A percentile compares a stretch with the other conserved stretches of the same genome.
Conservation (phyloP, 2,113 vertebrate species). For the Protobothrops mucrosquamatus region DNA sequence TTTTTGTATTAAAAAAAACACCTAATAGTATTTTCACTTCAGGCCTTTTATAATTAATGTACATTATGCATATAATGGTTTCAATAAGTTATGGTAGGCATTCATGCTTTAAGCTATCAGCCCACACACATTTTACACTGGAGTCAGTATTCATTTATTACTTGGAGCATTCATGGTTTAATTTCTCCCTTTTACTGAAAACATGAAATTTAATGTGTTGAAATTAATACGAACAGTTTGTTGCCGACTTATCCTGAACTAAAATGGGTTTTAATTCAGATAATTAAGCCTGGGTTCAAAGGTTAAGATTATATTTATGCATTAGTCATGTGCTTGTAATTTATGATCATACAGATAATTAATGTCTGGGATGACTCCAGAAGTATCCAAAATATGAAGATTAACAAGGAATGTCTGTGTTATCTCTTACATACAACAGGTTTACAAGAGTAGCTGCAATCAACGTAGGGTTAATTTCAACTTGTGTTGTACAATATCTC, state of each 20-base stretch:
- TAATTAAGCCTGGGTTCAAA: not conserved
- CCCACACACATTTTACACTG: not conserved
- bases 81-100: not conserved
- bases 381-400: not conserved
- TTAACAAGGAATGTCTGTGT: not conserved
- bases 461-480: not conserved
- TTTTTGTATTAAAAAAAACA: not conserved
- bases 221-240: not conserved
- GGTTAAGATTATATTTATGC: not conserved
- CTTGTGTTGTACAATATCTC: not conserved
- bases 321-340: not conserved
- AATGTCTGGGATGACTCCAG: not conserved
- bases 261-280: not conserved
- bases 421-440: not conserved
- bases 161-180: not conserved
- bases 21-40: not conserved
- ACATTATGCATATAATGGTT: not conserved
- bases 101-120: not conserved
- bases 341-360: not conserved
- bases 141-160: not conserved
- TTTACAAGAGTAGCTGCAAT: not conserved
- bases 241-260: not conserved
- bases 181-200: slow-evolving; percentile 1
- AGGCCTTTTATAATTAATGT: not conserved
- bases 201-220: slow-evolving; percentile 4